Evolutionary conservation across 2,113 vertebrate species (phyloP), one percentile per base, ranked within the genome.

Genomic region (Plotosus lineatus): DNA sequence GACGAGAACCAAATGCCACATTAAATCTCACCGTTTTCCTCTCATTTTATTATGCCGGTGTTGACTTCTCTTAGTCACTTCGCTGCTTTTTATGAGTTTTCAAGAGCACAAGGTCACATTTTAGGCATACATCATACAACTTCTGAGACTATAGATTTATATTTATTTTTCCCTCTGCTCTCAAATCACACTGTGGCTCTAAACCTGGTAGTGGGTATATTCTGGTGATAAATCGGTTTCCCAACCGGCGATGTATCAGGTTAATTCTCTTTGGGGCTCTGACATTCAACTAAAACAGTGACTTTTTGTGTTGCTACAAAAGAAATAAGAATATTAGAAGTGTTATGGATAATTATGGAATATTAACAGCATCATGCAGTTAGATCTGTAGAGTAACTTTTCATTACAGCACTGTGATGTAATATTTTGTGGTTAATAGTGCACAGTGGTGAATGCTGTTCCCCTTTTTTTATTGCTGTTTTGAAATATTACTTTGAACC

Each of bases 201-300:
- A 31, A 66, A 74, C 26, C 61, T 75, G 61, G 17, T 44, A 48
- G 44, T 17, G 17, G 12, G 40, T 72, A 81, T 51, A n/a, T 75
- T 65, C 42, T 66, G 28, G 28, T 44, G 65, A 53, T 79, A 81
- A 66, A 65, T 81, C 46, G 66, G 26, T 72, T 80, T 80, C 28
- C 40, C 9, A 44, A 26, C 11, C 44, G 9, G 38, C 15, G n/a
- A 71, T 71, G 66, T 51, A 55, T 75, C 36, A 42, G 21, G 50
- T 46, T 79, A 58, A 36, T 68, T 58, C 51, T 66, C 72, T 26
- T 31, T 40, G 48, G 11, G 48, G 38, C 33, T 33, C 33, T 44
- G 46, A 66, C 61, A 46, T 82, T 77, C 31, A 69, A 38, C 5
- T 11, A 48, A 11, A 53, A 42, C 44, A 42, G 50, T 26, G 31